Conservation (phyloP, 2,797 vertebrate genomes). For the Lateolabrax maculatus region DNA sequence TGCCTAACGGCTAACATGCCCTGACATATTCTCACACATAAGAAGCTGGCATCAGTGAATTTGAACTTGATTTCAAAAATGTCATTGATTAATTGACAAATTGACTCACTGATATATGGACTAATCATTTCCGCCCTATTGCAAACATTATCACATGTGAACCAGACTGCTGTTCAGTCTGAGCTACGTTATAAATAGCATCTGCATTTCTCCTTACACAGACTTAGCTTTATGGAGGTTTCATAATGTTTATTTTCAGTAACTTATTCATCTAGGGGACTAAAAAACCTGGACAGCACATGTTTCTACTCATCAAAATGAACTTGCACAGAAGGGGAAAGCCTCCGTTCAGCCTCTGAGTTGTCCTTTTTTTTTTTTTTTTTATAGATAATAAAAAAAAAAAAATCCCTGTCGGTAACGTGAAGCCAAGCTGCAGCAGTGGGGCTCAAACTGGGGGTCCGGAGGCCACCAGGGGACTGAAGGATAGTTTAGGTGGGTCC, state of each 20-base stretch:
- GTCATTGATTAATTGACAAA: not conserved
- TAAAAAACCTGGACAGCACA: not conserved
- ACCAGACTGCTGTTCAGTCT: not conserved
- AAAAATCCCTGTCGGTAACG: constrained; percentile 10
- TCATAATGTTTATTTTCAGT: not conserved
- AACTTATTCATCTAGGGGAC: too few relatives aligned
- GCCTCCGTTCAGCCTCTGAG: not conserved
- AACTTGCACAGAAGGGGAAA: not conserved
- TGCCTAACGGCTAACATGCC: too few relatives aligned
- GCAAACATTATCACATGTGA: not conserved
- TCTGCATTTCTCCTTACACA: not conserved
- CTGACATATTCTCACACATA: too few relatives aligned
- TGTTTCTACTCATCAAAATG: not conserved
- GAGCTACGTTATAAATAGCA: not conserved
- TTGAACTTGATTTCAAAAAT: not conserved
- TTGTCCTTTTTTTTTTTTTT: not conserved
- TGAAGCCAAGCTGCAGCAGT: constrained; percentile 27
- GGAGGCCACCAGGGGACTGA: constrained; percentile 7
- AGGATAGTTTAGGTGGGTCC: not conserved
- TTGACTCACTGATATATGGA: not conserved
- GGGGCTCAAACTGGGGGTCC: constrained; percentile 33
- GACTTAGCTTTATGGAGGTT: not conserved
- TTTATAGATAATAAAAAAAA: not conserved
- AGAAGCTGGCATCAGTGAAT: not conserved
- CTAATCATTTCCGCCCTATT: not conserved